Evolutionary conservation across 2,888 invertebrate genomes (phyloP).

Genomic region (Eupithecia subfuscata): DNA sequence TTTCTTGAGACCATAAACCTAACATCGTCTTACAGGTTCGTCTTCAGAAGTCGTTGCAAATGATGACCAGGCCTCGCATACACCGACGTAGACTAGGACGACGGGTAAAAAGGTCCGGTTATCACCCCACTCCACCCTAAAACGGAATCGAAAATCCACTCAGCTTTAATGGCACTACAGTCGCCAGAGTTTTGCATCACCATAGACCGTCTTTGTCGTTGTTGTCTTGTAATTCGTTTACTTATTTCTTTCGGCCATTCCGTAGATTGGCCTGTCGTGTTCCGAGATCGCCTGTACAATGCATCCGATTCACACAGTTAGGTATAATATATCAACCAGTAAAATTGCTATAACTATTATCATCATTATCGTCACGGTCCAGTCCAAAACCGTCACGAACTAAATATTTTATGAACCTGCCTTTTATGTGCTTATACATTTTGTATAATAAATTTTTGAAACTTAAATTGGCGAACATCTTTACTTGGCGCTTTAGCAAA

Average conservation of each 20-base stretch:
- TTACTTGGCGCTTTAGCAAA: neutral
- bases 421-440: neutral
- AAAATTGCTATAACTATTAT: neutral
- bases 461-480: neutral
- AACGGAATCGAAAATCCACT: constrained; percentile 32
- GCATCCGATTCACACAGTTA: constrained; percentile 20
- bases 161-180: constrained; percentile 63
- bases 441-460: neutral
- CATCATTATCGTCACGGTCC: neutral
- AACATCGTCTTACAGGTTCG: too few species aligned
- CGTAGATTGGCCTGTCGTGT: constrained; percentile 42
- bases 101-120: neutral
- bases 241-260: constrained; percentile 40
- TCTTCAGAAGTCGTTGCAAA: too few species aligned
- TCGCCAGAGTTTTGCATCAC: constrained; percentile 55
- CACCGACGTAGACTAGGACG: neutral
- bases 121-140: neutral
- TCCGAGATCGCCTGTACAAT: constrained; percentile 35
- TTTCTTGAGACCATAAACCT: too few species aligned
- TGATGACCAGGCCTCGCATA: neutral
- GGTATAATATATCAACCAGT: neutral
- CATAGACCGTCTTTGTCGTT: constrained; percentile 53
- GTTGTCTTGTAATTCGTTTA: constrained; percentile 53
- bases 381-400: neutral
- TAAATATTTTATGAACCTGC: neutral